Percentiles rank a stretch among this genome's conserved stretches.
Conservation (phyloP, 1,140 invertebrate genomes). For the Maniola jurtina region DNA sequence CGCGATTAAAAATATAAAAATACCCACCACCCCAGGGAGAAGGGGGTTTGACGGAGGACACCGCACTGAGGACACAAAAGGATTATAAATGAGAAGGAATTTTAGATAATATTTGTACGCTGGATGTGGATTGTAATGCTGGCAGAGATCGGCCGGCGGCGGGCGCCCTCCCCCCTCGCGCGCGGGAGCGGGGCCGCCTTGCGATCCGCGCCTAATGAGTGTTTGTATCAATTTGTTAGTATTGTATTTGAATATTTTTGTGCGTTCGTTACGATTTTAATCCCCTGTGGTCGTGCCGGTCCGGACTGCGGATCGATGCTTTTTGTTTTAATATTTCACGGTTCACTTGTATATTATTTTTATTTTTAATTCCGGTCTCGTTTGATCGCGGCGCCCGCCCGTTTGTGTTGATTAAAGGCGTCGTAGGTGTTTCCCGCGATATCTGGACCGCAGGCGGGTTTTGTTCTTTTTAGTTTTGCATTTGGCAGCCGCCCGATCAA, state of each 20-base stretch:
- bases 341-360: slow-evolving; percentile 42
- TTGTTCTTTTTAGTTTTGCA: slow-evolving; percentile 34
- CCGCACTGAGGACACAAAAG: slow-evolving; percentile 77
- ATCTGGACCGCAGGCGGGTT: slow-evolving; percentile 31
- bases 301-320: slow-evolving; percentile 66
- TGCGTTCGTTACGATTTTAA: slow-evolving; percentile 76
- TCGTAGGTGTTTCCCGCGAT: slow-evolving; percentile 33
- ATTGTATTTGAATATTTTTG: slow-evolving; percentile 79
- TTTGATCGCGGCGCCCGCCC: slow-evolving; percentile 51
- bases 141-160: slow-evolving; percentile 61
- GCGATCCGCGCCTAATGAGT: slow-evolving; percentile 74
- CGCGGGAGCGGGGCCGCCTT: slow-evolving; percentile 45
- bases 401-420: slow-evolving; percentile 66
- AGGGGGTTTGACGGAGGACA: slow-evolving; percentile 69
- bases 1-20: slow-evolving; percentile 80
- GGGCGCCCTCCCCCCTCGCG: slow-evolving; percentile 21
- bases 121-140: slow-evolving; percentile 76
- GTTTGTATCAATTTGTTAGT: slow-evolving; percentile 79
- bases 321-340: slow-evolving; percentile 66
- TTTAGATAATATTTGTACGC: slow-evolving; percentile 79
- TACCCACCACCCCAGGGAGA: slow-evolving; percentile 57
- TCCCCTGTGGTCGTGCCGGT: slow-evolving; percentile 63
- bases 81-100: slow-evolving; percentile 80
- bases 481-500: slow-evolving; percentile 21
- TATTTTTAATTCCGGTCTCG: slow-evolving; percentile 51